These are phyloP conservation scores for Drosophila repletoides DNA, from an alignment of 1,140 invertebrate genomes.

Conservation along the genomic window DNA sequence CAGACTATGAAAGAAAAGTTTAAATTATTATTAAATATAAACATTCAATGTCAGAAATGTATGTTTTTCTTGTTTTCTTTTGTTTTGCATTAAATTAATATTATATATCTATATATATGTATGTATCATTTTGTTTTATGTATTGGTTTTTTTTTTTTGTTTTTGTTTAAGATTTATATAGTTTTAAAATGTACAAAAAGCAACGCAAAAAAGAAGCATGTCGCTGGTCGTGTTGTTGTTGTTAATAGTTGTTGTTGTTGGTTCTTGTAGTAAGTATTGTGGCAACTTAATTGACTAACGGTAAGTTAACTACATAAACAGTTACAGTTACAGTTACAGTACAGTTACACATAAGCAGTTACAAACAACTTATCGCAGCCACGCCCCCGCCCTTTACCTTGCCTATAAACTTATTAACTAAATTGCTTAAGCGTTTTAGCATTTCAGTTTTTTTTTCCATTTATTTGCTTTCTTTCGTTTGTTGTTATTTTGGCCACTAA, in stretches of 20 bases:
- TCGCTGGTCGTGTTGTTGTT: constrained; percentile 12
- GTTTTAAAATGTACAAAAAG: constrained; percentile 58
- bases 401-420: constrained; percentile 43
- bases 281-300: constrained; percentile 76
- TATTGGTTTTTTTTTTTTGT: constrained; percentile 8
- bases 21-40: constrained; percentile 50
- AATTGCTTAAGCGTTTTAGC: constrained; percentile 38
- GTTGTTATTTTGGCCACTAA: constrained; percentile 13
- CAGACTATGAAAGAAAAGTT: constrained; percentile 53
- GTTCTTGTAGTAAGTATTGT: constrained; percentile 69
- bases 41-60: constrained; percentile 63
- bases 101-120: constrained; percentile 24
- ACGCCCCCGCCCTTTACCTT: constrained; percentile 6
- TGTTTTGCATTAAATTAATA: constrained; percentile 43
- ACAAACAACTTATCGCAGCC: constrained; percentile 15
- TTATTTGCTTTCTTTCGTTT: constrained; percentile 19
- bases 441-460: constrained; percentile 22
- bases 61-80: no score
- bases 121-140: constrained; percentile 14
- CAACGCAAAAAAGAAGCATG: constrained; percentile 46
- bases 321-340: no score
- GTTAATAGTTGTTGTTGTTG: constrained; percentile 19
- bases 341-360: constrained; percentile 31
- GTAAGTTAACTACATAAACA: constrained; percentile 54
- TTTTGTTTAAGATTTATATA: constrained; percentile 12